A percentile compares a stretch with the other conserved stretches of the same genome.
Evolutionary conservation across 2,797 vertebrate species (phyloP).

Genomic region (Eremophila alpestris): DNA sequence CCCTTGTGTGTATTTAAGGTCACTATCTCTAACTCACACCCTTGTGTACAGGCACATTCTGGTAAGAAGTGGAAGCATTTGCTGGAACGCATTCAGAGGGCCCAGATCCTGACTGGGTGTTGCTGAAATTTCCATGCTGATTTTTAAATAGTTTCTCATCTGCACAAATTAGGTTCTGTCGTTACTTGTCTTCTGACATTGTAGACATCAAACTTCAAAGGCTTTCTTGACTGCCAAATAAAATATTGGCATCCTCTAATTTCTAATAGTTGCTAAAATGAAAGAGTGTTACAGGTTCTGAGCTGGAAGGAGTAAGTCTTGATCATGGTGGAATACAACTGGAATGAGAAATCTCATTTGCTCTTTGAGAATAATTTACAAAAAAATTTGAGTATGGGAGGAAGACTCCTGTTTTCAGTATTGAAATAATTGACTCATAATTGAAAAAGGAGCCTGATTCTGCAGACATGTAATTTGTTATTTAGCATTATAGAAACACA

Average conservation of each 20-base stretch:
- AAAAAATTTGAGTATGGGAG: not conserved
- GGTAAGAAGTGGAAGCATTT: not conserved
- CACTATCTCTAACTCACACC: not conserved
- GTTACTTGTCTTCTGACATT: conserved; percentile 27
- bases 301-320: conserved; percentile 4
- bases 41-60: not conserved
- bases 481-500: not conserved
- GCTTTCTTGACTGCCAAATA: conserved; percentile 1
- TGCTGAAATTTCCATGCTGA: conserved; percentile 17
- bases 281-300: conserved; percentile 11
- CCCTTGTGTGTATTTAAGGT: not conserved
- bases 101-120: not conserved
- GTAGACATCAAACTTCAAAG: conserved; percentile 29
- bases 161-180: conserved; percentile 15
- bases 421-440: conserved; percentile 2
- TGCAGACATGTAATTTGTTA: not conserved
- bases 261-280: conserved; percentile 1
- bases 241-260: conserved; percentile 30
- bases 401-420: conserved; percentile 8
- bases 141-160: conserved; percentile 22
- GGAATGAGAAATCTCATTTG: conserved; percentile 27
- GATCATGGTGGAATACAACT: not conserved
- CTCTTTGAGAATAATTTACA: conserved; percentile 22
- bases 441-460: not conserved
- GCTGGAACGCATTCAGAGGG: not conserved